Percentiles rank a stretch among this genome's conserved stretches.
Conservation (phyloP, 2,797 vertebrate genomes). For the Typhlichthys eigenmanni region DNA sequence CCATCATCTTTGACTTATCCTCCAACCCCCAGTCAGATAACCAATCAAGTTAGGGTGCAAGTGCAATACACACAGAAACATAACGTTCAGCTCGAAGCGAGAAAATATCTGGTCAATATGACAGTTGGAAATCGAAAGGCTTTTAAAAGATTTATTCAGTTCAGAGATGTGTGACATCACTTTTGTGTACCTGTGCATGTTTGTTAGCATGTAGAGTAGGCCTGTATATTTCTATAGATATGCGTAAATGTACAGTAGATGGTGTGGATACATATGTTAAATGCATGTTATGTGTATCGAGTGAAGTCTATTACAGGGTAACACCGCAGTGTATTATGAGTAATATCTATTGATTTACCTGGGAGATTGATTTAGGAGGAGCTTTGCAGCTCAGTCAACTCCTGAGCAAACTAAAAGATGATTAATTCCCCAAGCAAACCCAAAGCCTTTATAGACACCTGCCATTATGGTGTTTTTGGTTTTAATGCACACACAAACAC, state of each 20-base stretch:
- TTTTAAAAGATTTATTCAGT: no score
- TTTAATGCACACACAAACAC: neutral
- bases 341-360: conserved; percentile 37
- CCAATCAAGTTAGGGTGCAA: no score
- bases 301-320: conserved; percentile 26
- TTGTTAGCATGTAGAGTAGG: neutral
- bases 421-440: conserved; percentile 8
- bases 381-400: neutral
- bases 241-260: neutral
- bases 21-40: no score
- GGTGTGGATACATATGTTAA: conserved; percentile 17
- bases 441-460: conserved; percentile 11
- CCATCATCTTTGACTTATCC: no score
- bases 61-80: no score
- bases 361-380: conserved; percentile 27
- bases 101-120: no score
- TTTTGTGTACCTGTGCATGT: no score
- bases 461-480: neutral
- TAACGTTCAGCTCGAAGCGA: no score
- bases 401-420: conserved; percentile 9
- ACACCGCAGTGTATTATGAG: conserved; percentile 33
- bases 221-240: conserved; percentile 1
- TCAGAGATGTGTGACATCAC: no score
- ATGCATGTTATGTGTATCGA: conserved; percentile 28
- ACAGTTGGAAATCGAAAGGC: no score